Percentiles rank a stretch among this genome's conserved stretches.
Conservation (phyloP, 1,140 invertebrate species). For the Rhysida immarginata region DNA sequence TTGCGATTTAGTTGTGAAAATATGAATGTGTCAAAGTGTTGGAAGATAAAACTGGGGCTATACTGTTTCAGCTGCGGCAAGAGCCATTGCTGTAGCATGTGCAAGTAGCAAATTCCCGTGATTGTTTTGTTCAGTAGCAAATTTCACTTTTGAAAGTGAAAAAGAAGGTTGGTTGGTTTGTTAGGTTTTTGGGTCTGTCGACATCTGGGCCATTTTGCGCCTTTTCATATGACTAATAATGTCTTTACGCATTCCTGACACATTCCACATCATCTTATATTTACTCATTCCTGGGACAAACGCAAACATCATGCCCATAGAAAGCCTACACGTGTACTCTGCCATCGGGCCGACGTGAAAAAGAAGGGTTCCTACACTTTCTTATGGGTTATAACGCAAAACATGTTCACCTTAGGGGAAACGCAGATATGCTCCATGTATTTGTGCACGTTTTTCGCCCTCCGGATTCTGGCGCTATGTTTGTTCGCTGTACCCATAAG, state of each 20-base stretch:
- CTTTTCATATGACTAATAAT: too few relatives aligned
- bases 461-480: neutral
- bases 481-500: neutral
- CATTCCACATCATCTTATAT: too few relatives aligned
- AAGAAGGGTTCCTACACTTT: neutral
- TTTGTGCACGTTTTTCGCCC: neutral
- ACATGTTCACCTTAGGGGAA: neutral
- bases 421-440: neutral
- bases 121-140: neutral
- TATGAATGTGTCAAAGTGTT: neutral
- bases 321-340: too few relatives aligned
- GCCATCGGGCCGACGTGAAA: too few relatives aligned
- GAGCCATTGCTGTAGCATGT: neutral
- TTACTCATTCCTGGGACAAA: too few relatives aligned
- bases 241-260: too few relatives aligned
- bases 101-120: neutral
- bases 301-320: too few relatives aligned
- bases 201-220: too few relatives aligned
- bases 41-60: neutral
- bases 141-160: too few relatives aligned
- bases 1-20: neutral
- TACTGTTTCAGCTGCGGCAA: neutral
- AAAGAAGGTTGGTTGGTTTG: too few relatives aligned
- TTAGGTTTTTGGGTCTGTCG: too few relatives aligned
- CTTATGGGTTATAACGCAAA: neutral